These are phyloP conservation scores for Rhinogobio ventralis DNA, from an alignment of 2,797 vertebrate species.

Conservation along the genomic window DNA sequence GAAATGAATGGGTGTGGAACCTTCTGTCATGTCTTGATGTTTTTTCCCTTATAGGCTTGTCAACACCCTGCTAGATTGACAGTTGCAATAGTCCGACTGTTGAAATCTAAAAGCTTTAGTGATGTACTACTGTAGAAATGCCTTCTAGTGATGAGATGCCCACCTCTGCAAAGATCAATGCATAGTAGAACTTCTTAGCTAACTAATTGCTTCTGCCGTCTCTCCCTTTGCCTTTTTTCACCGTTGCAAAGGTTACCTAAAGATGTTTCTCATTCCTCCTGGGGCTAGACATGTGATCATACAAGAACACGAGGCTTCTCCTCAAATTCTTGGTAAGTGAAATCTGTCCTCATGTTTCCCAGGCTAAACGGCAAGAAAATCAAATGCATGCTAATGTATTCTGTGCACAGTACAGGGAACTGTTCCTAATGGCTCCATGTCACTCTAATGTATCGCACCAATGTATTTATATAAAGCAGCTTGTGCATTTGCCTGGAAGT, in stretches of 20 bases:
- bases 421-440: conserved; percentile 8
- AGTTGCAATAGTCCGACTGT: conserved; percentile 42
- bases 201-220: conserved; percentile 82
- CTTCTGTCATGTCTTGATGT: conserved; percentile 63
- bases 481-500: conserved; percentile 10
- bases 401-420: neutral
- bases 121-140: conserved; percentile 56
- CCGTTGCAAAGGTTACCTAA: conserved; percentile 94
- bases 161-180: conserved; percentile 74
- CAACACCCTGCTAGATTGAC: conserved; percentile 38
- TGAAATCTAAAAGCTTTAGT: conserved; percentile 55
- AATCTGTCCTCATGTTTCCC: conserved; percentile 37
- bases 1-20: conserved; percentile 62
- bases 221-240: conserved; percentile 78
- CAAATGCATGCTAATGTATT: conserved; percentile 43
- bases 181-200: conserved; percentile 45
- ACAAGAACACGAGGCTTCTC: conserved; percentile 97
- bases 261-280: conserved; percentile 98
- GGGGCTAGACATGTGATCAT: conserved; percentile 97
- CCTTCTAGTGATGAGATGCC: conserved; percentile 73
- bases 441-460: neutral
- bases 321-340: conserved; percentile 99
- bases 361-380: conserved; percentile 31
- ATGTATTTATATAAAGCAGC: neutral
- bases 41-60: conserved; percentile 57